Conservation (phyloP, 2,888 invertebrate genomes). For the Periphyllus acericola region DNA sequence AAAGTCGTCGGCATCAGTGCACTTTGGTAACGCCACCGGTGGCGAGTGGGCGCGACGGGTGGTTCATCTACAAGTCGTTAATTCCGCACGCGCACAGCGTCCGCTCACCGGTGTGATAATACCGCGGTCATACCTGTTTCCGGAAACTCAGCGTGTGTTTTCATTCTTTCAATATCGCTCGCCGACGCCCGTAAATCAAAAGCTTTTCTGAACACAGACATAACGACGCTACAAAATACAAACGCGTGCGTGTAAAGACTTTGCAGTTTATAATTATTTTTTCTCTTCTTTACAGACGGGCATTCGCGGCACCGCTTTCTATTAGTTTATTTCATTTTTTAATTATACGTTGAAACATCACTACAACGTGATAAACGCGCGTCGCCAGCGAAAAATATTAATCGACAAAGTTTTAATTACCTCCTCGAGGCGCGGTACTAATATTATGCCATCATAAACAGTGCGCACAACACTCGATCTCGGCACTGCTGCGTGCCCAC, state of each 20-base stretch:
- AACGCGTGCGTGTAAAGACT: background rate
- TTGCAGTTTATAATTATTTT: background rate
- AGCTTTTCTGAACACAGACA: background rate
- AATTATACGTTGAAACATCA: background rate
- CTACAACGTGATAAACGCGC: background rate
- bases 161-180: background rate
- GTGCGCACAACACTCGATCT: background rate
- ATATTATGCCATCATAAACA: background rate
- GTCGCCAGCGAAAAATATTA: too few species aligned
- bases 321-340: background rate
- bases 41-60: background rate
- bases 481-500: background rate
- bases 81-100: background rate
- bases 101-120: background rate
- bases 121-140: background rate
- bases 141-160: background rate
- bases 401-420: background rate
- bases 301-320: background rate
- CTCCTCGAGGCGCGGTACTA: background rate
- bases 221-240: background rate
- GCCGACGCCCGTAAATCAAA: background rate
- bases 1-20: background rate
- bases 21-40: too few species aligned
- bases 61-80: conserved; percentile 11
- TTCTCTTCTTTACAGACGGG: background rate